A percentile compares a stretch with the other conserved stretches of the same genome.
Evolutionary conservation across 2,113 vertebrate genomes (phyloP).

Genomic region (Oreotragus oreotragus): DNA sequence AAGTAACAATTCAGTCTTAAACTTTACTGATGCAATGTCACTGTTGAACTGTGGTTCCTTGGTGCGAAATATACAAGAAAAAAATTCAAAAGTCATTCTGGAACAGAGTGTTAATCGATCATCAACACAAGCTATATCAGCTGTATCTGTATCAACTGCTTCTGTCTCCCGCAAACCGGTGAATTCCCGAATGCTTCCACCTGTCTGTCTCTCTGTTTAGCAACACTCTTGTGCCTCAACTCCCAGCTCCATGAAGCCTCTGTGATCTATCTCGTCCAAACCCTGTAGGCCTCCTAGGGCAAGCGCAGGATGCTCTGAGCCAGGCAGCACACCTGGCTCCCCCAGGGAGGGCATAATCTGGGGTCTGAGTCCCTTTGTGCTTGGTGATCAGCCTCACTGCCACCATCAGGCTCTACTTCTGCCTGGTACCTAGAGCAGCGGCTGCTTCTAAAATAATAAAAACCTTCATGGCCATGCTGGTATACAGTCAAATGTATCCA

Average conservation of each 20-base stretch:
- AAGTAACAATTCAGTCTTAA: background rate
- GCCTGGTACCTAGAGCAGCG: background rate
- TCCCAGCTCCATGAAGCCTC: background rate
- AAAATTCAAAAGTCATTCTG: background rate
- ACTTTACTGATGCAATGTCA: background rate
- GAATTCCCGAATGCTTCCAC: background rate
- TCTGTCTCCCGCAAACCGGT: background rate
- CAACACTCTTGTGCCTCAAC: background rate
- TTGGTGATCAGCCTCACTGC: background rate
- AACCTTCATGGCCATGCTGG: background rate
- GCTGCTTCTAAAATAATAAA: background rate
- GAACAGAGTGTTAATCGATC: background rate
- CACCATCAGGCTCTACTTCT: background rate
- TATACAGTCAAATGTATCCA: background rate
- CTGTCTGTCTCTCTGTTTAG: background rate
- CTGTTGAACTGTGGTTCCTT: background rate
- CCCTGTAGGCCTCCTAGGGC: background rate
- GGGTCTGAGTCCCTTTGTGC: background rate
- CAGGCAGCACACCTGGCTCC: accelerated
- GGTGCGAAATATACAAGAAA: background rate
- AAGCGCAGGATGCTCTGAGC: background rate
- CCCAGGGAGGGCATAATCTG: accelerated
- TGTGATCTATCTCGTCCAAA: background rate
- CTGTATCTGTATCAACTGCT: background rate
- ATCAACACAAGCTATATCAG: background rate